These are phyloP conservation scores for Tupaia tana DNA, from an alignment of 2,113 vertebrate genomes.

Conservation along the genomic window DNA sequence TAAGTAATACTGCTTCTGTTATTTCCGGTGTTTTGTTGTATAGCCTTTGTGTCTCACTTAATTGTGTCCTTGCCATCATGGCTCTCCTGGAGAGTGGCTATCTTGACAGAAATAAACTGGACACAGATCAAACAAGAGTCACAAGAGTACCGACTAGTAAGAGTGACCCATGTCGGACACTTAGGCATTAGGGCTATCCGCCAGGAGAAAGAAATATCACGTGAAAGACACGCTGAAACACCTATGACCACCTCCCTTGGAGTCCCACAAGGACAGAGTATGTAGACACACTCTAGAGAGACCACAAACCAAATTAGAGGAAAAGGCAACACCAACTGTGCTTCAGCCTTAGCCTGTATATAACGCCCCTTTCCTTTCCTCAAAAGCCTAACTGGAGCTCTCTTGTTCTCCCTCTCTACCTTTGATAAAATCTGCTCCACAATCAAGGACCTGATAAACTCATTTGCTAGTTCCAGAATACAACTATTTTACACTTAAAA, in stretches of 20 bases:
- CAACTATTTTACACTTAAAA: background rate
- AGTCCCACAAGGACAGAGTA: no score
- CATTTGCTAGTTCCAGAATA: conserved; percentile 30
- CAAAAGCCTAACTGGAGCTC: background rate
- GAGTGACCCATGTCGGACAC: background rate
- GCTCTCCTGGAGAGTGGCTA: background rate
- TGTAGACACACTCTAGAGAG: background rate
- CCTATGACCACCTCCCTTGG: background rate
- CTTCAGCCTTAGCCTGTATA: background rate
- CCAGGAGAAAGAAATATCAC: background rate
- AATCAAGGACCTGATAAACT: background rate
- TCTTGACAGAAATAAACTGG: background rate
- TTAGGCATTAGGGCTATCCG: background rate
- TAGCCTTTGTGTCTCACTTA: background rate
- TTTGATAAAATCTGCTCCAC: background rate
- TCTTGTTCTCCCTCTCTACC: background rate
- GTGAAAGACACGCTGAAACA: background rate
- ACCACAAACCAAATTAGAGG: background rate
- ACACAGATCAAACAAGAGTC: background rate
- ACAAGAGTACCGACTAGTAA: background rate
- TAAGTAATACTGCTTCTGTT: background rate
- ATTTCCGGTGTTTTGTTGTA: background rate
- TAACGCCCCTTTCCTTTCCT: background rate
- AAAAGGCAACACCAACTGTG: background rate
- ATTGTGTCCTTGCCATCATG: background rate